Evolutionary conservation across 2,888 invertebrate genomes (phyloP).

Genomic region (Dinocampus coccinellae): DNA sequence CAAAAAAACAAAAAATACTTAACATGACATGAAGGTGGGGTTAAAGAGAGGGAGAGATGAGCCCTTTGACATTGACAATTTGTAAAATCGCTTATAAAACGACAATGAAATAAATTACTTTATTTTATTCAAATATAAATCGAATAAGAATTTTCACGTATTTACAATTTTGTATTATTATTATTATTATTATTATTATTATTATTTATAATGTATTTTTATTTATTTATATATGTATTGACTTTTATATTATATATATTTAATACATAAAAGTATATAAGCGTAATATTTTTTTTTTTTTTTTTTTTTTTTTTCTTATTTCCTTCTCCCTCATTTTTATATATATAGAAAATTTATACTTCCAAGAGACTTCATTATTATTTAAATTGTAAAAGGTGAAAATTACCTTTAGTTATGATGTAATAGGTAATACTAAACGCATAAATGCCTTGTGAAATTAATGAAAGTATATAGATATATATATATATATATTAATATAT

Average conservation of each 20-base stretch:
- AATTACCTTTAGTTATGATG: slow-evolving; percentile 19
- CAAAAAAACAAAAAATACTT: no score
- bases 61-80: neutral
- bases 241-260: no score
- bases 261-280: no score
- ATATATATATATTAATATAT: neutral
- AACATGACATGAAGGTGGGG: no score
- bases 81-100: neutral
- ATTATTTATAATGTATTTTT: no score
- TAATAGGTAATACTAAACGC: slow-evolving; percentile 26
- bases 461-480: neutral
- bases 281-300: no score
- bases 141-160: neutral
- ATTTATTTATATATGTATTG: no score
- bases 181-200: neutral
- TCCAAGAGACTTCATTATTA: slow-evolving; percentile 9
- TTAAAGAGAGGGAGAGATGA: no score
- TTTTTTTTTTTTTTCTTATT: no score
- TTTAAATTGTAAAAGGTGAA: slow-evolving; percentile 16
- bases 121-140: neutral
- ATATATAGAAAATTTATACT: slow-evolving; percentile 2
- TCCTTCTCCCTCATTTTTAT: no score
- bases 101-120: neutral
- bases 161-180: neutral
- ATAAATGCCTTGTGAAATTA: slow-evolving; percentile 13